phyloP scores from a whole-genome alignment of 2,797 vertebrate species.

The Pipistrellus kuhlii region DNA sequence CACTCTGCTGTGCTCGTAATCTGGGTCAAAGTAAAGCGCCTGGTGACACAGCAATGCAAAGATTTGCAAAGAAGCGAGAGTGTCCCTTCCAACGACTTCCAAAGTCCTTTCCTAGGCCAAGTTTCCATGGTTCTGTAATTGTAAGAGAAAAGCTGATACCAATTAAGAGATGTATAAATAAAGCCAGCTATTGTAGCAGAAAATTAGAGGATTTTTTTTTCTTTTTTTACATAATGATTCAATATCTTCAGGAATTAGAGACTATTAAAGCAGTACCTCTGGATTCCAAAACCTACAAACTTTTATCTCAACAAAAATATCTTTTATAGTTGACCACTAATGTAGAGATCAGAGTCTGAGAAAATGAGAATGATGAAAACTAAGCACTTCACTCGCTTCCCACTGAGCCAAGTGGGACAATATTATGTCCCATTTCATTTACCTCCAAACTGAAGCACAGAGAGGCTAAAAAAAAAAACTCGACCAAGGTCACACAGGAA shows the following conservation, averaged over 20 bases:
- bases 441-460: not conserved
- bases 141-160: slow-evolving; percentile 79
- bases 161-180: slow-evolving; percentile 81
- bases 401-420: not conserved
- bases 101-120: slow-evolving; percentile 71
- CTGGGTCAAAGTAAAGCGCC: not conserved
- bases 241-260: slow-evolving; percentile 75
- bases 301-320: slow-evolving; percentile 73
- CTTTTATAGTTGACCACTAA: slow-evolving; percentile 39
- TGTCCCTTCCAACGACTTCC: slow-evolving; percentile 63
- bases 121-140: slow-evolving; percentile 78
- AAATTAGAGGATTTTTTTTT: slow-evolving; percentile 69
- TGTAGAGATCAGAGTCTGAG: slow-evolving; percentile 19
- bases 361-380: slow-evolving; percentile 17
- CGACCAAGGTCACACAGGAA: not conserved
- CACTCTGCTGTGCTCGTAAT: not conserved
- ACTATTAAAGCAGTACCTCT: slow-evolving; percentile 69
- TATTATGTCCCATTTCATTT: not conserved
- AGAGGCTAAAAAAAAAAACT: not conserved
- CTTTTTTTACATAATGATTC: slow-evolving; percentile 73
- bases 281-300: slow-evolving; percentile 73
- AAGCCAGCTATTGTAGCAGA: slow-evolving; percentile 81
- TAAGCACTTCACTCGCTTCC: not conserved
- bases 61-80: slow-evolving; percentile 61
- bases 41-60: not conserved